Percentiles rank a stretch among this genome's conserved stretches.
Conservation (phyloP, 2,888 invertebrate species). For the Phragmatobia fuliginosa region DNA sequence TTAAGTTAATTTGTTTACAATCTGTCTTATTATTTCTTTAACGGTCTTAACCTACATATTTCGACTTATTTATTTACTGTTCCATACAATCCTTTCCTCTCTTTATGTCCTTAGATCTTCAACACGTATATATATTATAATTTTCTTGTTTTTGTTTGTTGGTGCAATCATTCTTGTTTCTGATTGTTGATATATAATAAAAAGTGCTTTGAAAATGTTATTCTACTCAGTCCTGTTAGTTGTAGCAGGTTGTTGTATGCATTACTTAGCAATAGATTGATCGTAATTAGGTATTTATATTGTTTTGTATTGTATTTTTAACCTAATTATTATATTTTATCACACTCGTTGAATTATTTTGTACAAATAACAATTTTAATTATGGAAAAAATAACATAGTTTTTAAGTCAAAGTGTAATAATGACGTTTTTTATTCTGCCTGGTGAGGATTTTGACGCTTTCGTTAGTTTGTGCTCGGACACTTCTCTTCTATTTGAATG, state of each 20-base stretch:
- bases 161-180: constrained; percentile 70
- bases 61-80: constrained; percentile 9
- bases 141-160: constrained; percentile 66
- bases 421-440: constrained; percentile 48
- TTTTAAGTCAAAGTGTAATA: constrained; percentile 64
- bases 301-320: constrained; percentile 80
- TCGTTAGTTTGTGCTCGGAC: constrained; percentile 43
- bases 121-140: constrained; percentile 20
- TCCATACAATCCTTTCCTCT: constrained; percentile 22
- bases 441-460: constrained; percentile 47
- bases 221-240: constrained; percentile 59
- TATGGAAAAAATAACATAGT: constrained; percentile 75
- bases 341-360: constrained; percentile 84
- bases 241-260: constrained; percentile 66
- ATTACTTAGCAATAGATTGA: constrained; percentile 65
- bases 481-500: constrained; percentile 43
- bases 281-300: constrained; percentile 73
- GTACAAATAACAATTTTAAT: constrained; percentile 85
- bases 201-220: constrained; percentile 61
- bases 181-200: constrained; percentile 56
- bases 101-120: constrained; percentile 23
- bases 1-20: constrained; percentile 17
- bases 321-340: constrained; percentile 82
- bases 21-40: constrained; percentile 33
- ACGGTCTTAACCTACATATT: neutral